phyloP scores from a whole-genome alignment of 64 coral and sea anemone genomes.

The Orbicella faveolata region DNA sequence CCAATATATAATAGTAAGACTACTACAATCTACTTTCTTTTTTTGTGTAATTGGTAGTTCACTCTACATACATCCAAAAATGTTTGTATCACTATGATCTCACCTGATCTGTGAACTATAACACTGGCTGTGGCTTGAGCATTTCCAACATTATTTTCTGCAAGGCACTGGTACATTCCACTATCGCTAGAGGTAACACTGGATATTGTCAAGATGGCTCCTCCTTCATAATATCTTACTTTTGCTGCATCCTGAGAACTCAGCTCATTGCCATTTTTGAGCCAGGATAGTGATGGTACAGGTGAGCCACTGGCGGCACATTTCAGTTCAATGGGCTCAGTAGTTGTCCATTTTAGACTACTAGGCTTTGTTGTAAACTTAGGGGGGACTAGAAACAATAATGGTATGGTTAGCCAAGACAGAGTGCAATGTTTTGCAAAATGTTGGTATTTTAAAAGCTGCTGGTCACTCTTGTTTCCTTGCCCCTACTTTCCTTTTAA shows the following conservation, averaged over 20 bases:
- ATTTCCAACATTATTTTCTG: constrained; percentile 77
- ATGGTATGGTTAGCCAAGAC: background rate
- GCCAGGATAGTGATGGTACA: constrained; percentile 68
- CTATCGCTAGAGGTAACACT: constrained; percentile 2
- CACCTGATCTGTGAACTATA: constrained; percentile 59
- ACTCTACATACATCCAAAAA: background rate
- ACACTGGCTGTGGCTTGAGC: constrained; percentile 56
- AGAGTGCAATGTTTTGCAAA: too few relatives aligned
- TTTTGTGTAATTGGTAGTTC: too few relatives aligned
- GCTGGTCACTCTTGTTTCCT: too few relatives aligned
- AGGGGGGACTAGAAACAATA: constrained; percentile 64
- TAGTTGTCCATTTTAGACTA: background rate
- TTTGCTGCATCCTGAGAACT: background rate
- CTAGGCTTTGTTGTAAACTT: constrained; percentile 56
- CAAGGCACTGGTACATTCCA: constrained; percentile 90
- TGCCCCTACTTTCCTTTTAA: too few relatives aligned
- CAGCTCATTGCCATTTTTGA: constrained; percentile 80
- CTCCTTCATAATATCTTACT: background rate
- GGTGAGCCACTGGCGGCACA: constrained; percentile 74
- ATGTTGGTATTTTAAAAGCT: too few relatives aligned
- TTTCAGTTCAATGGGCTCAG: background rate
- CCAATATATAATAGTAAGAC: too few relatives aligned
- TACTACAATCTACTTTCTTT: too few relatives aligned
- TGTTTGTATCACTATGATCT: background rate
- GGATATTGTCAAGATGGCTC: constrained; percentile 25